These are phyloP conservation scores for Gallinago paraguaiae DNA, from an alignment of 2,113 vertebrate species.

Conservation along the genomic window DNA sequence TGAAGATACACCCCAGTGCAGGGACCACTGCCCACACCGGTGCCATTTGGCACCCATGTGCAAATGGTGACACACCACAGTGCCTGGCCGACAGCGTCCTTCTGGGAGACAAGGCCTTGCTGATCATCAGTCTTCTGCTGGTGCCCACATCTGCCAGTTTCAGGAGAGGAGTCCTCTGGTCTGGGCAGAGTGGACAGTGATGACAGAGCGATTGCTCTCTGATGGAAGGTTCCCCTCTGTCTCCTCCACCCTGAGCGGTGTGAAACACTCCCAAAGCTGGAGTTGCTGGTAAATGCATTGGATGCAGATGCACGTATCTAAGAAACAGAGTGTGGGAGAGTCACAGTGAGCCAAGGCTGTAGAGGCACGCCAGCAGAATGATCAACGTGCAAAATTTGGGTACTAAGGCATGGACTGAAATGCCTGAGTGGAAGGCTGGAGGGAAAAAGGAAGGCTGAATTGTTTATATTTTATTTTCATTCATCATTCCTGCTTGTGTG, in stretches of 20 bases:
- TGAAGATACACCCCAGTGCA: not conserved
- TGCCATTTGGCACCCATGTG: not conserved
- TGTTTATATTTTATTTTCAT: slow-evolving; percentile 46
- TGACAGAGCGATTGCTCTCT: not conserved
- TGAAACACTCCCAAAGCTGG: not conserved
- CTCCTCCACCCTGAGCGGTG: not conserved
- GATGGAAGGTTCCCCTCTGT: not conserved
- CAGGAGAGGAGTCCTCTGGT: not conserved
- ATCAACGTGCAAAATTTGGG: not conserved
- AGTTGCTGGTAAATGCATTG: not conserved
- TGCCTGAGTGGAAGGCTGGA: not conserved
- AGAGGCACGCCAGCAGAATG: not conserved
- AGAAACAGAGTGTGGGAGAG: not conserved
- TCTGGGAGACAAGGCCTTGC: accelerated
- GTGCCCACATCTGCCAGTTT: accelerated
- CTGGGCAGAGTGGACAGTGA: not conserved
- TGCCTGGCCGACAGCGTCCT: not conserved
- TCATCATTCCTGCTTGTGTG: slow-evolving; percentile 12
- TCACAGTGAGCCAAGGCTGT: not conserved
- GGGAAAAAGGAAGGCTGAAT: not conserved
- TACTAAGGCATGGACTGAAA: not conserved
- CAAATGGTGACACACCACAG: not conserved
- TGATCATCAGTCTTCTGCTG: not conserved
- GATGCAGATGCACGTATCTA: not conserved
- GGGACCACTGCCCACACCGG: not conserved